A percentile compares a stretch with the other conserved stretches of the same genome.
phyloP scores from a whole-genome alignment of 1,140 invertebrate genomes.

The Leptinotarsa lineolata region DNA sequence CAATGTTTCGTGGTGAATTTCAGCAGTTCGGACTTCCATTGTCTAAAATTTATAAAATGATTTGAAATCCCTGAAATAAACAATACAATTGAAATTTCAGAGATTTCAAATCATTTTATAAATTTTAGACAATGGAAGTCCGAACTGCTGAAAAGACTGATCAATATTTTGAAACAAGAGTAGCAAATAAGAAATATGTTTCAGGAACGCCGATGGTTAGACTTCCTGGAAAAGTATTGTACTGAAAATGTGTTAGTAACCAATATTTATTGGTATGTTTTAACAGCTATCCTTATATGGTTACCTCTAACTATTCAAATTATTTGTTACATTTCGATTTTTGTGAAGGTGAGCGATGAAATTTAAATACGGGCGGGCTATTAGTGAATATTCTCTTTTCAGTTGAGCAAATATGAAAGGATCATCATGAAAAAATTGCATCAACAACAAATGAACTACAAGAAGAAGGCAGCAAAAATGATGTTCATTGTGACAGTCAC shows the following conservation, averaged over 20 bases:
- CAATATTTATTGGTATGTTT: conserved; percentile 74
- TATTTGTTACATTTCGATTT: conserved; percentile 68
- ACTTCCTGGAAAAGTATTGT: conserved; percentile 72
- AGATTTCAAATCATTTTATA: too few species aligned
- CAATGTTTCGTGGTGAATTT: too few species aligned
- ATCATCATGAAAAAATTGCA: conserved; percentile 61
- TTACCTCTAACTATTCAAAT: conserved; percentile 70
- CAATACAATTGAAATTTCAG: too few species aligned
- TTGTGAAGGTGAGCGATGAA: conserved; percentile 61
- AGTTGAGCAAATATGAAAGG: conserved; percentile 66
- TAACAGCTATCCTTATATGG: conserved; percentile 72
- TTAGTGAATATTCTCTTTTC: conserved; percentile 35
- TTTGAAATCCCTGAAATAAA: too few species aligned
- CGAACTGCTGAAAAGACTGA: background rate
- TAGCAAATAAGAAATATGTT: conserved; percentile 33
- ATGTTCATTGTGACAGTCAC: conserved; percentile 70
- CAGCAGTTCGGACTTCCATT: too few species aligned
- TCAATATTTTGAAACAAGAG: background rate
- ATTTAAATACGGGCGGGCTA: background rate
- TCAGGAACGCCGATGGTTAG: conserved; percentile 69
- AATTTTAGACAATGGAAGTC: too few species aligned
- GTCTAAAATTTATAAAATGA: too few species aligned
- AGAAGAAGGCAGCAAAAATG: conserved; percentile 69
- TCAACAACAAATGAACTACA: conserved; percentile 64
- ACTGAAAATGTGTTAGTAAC: conserved; percentile 65